Evolutionary conservation across 2,888 invertebrate species (phyloP).

Genomic region (Beris morrisii): DNA sequence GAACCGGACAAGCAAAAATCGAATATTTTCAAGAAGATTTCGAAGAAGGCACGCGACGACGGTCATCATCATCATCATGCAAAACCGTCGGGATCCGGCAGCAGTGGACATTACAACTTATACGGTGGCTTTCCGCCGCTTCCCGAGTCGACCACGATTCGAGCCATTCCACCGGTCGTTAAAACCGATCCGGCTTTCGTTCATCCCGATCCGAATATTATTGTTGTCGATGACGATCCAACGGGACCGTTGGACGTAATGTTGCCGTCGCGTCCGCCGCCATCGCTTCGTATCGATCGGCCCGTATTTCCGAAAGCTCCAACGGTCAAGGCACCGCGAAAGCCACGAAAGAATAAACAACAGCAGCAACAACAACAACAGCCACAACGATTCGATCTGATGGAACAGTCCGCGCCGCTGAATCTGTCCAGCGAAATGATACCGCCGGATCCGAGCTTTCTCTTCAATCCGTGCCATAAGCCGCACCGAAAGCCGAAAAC

Average conservation of each 20-base stretch:
- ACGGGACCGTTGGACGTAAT: conserved; percentile 30
- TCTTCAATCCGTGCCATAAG: neutral
- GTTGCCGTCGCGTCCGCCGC: neutral
- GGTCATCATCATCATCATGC: conserved; percentile 42
- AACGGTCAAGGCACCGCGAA: conserved; percentile 43
- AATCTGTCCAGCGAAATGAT: conserved; percentile 32
- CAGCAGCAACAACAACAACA: conserved; percentile 1
- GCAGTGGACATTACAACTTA: neutral
- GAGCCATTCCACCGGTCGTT: conserved; percentile 1
- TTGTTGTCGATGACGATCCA: conserved; percentile 36
- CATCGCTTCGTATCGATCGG: neutral
- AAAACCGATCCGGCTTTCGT: conserved; percentile 20
- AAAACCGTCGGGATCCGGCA: neutral
- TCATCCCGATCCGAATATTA: conserved; percentile 42
- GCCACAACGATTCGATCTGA: neutral
- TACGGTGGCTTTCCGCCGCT: conserved; percentile 8
- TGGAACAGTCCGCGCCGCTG: conserved; percentile 33
- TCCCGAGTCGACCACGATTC: conserved; percentile 24
- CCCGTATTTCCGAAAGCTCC: neutral
- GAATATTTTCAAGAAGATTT: conserved; percentile 85
- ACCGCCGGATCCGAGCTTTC: too few species aligned
- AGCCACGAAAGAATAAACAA: conserved; percentile 48
- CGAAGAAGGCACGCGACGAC: conserved; percentile 46
- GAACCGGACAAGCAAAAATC: conserved; percentile 84
- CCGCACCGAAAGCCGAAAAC: conserved; percentile 1